Conservation (phyloP, 1,140 invertebrate genomes). For the Aphelinus certus region DNA sequence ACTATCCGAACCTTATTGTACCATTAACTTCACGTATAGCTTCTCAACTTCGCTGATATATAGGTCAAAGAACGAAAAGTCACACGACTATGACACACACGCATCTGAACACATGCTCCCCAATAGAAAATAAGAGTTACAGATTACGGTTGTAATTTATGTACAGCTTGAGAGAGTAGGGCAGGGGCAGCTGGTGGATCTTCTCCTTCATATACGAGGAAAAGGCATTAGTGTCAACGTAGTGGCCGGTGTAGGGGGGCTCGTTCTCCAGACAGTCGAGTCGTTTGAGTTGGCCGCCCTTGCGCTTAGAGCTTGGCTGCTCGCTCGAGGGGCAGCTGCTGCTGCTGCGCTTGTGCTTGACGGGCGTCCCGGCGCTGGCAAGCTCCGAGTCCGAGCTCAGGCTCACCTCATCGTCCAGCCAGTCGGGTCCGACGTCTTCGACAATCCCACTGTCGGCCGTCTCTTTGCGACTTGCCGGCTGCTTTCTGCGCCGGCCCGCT, state of each 20-base stretch:
- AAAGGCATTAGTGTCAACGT: conserved; percentile 47
- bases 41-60: no score
- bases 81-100: no score
- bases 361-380: conserved; percentile 19
- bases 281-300: neutral
- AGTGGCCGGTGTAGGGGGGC: conserved; percentile 35
- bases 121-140: conserved; percentile 39
- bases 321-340: no score
- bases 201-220: conserved; percentile 65
- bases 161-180: conserved; percentile 67
- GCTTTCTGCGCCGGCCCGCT: neutral
- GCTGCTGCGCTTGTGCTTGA: conserved; percentile 30
- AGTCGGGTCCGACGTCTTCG: conserved; percentile 38
- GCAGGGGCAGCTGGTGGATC: conserved; percentile 67
- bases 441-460: conserved; percentile 46
- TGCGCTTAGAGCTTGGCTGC: no score
- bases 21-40: no score
- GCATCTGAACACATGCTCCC: no score
- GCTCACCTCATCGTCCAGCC: conserved; percentile 43
- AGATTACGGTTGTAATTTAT: conserved; percentile 67
- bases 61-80: no score
- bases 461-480: neutral
- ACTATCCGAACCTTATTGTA: no score
- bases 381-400: conserved; percentile 41
- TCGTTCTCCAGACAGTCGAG: neutral